A percentile compares a stretch with the other conserved stretches of the same genome.
Evolutionary conservation across 2,797 vertebrate genomes (phyloP).

Genomic region (Chloroceryle amazona): DNA sequence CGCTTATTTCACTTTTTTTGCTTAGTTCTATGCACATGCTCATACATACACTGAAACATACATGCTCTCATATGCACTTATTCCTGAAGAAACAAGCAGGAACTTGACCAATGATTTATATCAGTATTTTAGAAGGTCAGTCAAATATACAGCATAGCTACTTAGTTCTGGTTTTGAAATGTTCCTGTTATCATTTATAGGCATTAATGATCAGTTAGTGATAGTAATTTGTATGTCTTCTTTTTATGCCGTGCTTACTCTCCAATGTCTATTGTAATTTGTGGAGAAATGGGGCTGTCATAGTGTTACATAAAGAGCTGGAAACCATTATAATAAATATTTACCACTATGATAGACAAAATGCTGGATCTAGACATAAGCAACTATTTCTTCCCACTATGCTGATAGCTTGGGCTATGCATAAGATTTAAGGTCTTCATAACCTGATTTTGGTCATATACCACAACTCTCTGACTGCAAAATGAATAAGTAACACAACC

Average conservation of each 20-base stretch:
- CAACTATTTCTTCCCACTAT: background rate
- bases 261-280: background rate
- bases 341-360: background rate
- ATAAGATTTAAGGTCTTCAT: background rate
- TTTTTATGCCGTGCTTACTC: background rate
- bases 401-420: background rate
- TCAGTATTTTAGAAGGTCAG: background rate
- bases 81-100: background rate
- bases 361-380: background rate
- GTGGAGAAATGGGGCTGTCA: background rate
- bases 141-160: background rate
- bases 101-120: background rate
- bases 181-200: background rate
- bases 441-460: background rate
- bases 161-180: background rate
- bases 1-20: background rate
- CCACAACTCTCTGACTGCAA: background rate
- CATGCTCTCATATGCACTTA: background rate
- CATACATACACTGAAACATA: background rate
- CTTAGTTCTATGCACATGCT: background rate
- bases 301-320: background rate
- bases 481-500: background rate
- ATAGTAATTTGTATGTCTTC: background rate
- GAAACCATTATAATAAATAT: background rate
- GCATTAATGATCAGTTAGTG: background rate